phyloP scores from a whole-genome alignment of 2,113 vertebrate genomes.

The Pluvialis apricaria region DNA sequence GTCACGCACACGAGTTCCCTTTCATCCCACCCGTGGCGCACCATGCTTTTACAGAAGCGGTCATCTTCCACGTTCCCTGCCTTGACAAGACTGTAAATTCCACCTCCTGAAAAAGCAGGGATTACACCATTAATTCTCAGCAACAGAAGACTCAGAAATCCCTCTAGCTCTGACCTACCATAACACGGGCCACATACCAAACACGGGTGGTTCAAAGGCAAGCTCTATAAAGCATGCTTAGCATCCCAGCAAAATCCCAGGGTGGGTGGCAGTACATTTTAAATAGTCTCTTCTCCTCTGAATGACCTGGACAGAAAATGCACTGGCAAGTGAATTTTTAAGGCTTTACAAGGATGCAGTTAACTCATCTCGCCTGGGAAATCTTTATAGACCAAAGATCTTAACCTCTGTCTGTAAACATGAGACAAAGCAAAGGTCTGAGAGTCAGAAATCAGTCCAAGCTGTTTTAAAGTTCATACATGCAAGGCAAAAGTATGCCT shows the following conservation, averaged over 20 bases:
- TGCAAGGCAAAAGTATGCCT: neutral
- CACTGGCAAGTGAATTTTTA: neutral
- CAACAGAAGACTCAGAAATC: neutral
- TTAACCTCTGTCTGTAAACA: neutral
- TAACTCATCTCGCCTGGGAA: neutral
- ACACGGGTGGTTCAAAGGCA: neutral
- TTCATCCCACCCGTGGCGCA: neutral
- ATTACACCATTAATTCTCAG: neutral
- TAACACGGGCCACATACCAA: neutral
- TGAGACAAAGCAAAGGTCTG: neutral
- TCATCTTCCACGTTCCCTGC: accelerated
- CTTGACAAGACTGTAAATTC: neutral
- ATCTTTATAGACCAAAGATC: neutral
- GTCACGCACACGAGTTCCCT: accelerated
- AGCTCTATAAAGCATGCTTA: neutral
- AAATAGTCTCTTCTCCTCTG: neutral
- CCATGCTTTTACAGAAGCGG: neutral
- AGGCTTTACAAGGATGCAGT: neutral
- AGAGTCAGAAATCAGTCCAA: neutral
- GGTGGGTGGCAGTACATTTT: neutral
- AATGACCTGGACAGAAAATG: neutral
- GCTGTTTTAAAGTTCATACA: neutral
- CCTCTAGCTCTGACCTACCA: neutral
- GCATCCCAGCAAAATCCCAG: neutral
- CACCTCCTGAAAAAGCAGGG: neutral